A percentile compares a stretch with the other conserved stretches of the same genome.
phyloP scores from a whole-genome alignment of 2,888 invertebrate genomes.

The Microdon myrmicae region DNA sequence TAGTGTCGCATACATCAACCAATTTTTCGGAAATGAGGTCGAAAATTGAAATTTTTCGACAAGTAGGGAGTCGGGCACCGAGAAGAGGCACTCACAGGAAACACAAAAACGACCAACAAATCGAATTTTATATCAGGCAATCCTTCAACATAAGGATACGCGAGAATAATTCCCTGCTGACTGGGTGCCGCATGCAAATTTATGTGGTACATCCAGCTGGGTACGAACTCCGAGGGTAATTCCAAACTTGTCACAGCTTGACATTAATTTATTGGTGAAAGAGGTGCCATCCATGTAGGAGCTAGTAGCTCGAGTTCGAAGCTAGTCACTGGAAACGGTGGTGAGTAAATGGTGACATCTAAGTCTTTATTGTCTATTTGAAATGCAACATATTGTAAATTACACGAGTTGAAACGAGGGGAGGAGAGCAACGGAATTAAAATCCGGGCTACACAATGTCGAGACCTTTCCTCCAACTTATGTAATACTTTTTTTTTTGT shows the following conservation, averaged over 20 bases:
- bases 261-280: conserved; percentile 16
- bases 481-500: no score
- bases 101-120: conserved; percentile 12
- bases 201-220: conserved; percentile 3
- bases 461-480: no score
- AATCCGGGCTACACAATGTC: no score
- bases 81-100: no score
- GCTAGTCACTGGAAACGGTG: no score
- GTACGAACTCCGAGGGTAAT: conserved; percentile 8
- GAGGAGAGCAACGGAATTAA: no score
- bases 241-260: conserved; percentile 7
- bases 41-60: conserved; percentile 45
- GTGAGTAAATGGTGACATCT: no score
- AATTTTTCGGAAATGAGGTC: conserved; percentile 47
- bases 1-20: conserved; percentile 12
- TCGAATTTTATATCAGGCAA: conserved; percentile 5
- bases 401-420: no score
- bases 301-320: no score
- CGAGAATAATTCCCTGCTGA: neutral
- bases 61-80: conserved; percentile 1
- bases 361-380: no score
- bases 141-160: neutral
- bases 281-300: no score
- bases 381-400: no score
- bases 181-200: conserved; percentile 23